Conservation (phyloP, 92 coral and sea anemone species). For the Umimayanthus kanabou region DNA sequence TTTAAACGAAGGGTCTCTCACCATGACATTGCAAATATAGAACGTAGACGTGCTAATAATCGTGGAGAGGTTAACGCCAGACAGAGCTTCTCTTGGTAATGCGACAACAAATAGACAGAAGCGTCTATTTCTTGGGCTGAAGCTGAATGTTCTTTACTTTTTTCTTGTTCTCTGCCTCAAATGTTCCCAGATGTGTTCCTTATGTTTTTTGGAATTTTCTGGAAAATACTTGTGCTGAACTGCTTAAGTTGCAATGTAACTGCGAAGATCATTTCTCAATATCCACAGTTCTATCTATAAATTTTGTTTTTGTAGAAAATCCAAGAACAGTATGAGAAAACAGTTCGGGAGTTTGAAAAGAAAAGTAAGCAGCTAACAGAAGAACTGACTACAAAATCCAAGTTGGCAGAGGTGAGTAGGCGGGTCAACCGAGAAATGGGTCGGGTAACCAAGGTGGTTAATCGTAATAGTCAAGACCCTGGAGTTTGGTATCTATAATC, state of each 20-base stretch:
- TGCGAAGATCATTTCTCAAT: too few relatives aligned
- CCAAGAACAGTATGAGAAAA: conserved; percentile 40
- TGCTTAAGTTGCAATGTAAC: too few relatives aligned
- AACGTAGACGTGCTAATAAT: too few relatives aligned
- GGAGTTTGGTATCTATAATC: neutral
- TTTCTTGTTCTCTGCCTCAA: too few relatives aligned
- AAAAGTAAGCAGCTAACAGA: conserved; percentile 30
- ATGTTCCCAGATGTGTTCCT: too few relatives aligned
- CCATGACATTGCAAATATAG: too few relatives aligned
- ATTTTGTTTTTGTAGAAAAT: conserved; percentile 13
- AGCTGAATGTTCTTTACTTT: too few relatives aligned
- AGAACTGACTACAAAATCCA: conserved; percentile 29
- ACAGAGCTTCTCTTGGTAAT: too few relatives aligned
- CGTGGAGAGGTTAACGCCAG: too few relatives aligned
- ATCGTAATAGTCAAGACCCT: neutral
- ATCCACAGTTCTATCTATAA: neutral
- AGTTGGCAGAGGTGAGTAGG: conserved; percentile 25
- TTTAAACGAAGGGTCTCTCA: too few relatives aligned
- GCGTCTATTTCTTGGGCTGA: neutral
- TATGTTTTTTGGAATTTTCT: too few relatives aligned
- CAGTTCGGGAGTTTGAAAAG: conserved; percentile 37
- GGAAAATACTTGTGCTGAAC: too few relatives aligned
- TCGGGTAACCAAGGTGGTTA: neutral
- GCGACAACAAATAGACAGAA: neutral
- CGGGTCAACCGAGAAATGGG: neutral